These are phyloP conservation scores for Apodemia hepburni DNA, from an alignment of 2,888 invertebrate species.

Conservation along the genomic window DNA sequence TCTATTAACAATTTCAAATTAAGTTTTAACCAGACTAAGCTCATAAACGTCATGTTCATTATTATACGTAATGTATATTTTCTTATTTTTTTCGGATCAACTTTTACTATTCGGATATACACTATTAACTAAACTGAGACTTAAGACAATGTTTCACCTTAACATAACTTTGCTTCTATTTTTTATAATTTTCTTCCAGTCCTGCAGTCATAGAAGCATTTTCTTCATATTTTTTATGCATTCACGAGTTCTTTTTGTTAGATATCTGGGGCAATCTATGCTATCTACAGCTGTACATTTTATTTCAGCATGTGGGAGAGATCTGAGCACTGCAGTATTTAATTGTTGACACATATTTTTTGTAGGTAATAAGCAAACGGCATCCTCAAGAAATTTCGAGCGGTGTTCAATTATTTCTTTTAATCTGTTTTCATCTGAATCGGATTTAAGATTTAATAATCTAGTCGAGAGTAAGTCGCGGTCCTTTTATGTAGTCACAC, in stretches of 20 bases:
- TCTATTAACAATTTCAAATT: constrained; percentile 32
- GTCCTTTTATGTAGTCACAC: constrained; percentile 29
- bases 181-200: constrained; percentile 30
- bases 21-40: too few relatives aligned
- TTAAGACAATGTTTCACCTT: constrained; percentile 29
- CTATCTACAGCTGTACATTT: background rate
- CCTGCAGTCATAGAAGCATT: constrained; percentile 31
- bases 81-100: constrained; percentile 22
- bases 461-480: constrained; percentile 31
- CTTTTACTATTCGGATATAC: constrained; percentile 25
- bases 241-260: constrained; percentile 24
- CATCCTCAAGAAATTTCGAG: constrained; percentile 31
- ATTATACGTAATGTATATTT: constrained; percentile 25
- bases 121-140: constrained; percentile 28
- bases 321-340: constrained; percentile 38
- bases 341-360: constrained; percentile 38
- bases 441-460: constrained; percentile 26
- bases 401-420: constrained; percentile 29
- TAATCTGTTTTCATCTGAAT: constrained; percentile 25
- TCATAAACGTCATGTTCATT: constrained; percentile 7
- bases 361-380: constrained; percentile 40
- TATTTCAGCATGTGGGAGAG: constrained; percentile 13
- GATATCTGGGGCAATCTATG: background rate
- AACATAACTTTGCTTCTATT: constrained; percentile 30
- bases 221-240: constrained; percentile 30